phyloP scores from a whole-genome alignment of 2,113 vertebrate species.

The Turdus rufiventris region DNA sequence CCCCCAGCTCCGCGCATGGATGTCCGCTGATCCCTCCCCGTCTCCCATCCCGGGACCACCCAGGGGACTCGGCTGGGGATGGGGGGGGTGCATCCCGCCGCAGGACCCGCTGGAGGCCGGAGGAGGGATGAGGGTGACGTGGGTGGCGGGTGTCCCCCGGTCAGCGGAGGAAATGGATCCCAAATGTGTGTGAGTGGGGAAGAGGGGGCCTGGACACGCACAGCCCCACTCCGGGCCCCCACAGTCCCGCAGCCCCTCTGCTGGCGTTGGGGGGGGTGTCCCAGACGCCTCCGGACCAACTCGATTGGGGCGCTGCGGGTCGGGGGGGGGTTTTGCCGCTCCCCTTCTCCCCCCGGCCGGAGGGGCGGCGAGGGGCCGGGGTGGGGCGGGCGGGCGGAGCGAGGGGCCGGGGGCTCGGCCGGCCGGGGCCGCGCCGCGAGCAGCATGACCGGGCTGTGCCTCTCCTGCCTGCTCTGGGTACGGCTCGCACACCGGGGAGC shows the following conservation, averaged over 20 bases:
- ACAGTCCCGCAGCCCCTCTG: background rate
- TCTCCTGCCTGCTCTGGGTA: constrained; percentile 41
- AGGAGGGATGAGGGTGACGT: background rate
- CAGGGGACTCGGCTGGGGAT: background rate
- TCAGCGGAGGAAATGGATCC: constrained; percentile 22
- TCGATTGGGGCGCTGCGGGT: background rate
- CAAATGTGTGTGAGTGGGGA: background rate
- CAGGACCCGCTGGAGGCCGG: background rate
- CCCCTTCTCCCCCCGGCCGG: background rate
- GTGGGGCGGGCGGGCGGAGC: background rate
- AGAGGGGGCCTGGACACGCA: background rate
- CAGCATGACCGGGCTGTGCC: constrained; percentile 31
- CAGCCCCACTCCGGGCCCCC: background rate
- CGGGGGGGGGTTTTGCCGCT: background rate
- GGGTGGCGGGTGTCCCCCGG: background rate
- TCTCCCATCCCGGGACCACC: constrained; percentile 31
- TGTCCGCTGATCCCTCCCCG: background rate
- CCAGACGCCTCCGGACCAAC: background rate
- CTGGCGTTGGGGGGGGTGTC: background rate
- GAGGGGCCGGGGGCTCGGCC: background rate
- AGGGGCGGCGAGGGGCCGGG: background rate
- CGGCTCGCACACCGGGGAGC: background rate
- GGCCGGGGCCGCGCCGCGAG: background rate
- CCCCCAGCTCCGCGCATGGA: background rate
- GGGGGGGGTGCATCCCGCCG: background rate